Conservation (phyloP, 2,888 invertebrate species). For the Ditula angustiorana region DNA sequence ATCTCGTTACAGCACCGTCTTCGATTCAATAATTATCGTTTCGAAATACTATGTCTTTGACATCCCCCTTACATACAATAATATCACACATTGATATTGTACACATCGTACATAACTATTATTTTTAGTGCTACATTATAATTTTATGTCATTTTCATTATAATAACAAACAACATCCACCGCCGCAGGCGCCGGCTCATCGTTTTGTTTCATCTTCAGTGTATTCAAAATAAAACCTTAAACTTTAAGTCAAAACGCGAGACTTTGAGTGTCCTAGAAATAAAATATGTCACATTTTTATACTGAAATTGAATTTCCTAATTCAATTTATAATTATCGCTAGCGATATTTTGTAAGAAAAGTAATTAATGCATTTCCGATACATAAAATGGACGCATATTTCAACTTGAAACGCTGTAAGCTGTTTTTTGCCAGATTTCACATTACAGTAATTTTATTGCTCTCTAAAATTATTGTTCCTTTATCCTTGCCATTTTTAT, state of each 20-base stretch:
- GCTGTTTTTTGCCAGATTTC: not conserved
- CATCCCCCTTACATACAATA: constrained; percentile 65
- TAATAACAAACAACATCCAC: constrained; percentile 9
- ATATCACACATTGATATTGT: constrained; percentile 77
- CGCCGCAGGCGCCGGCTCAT: not conserved
- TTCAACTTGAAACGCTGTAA: not conserved
- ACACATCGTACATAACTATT: constrained; percentile 50
- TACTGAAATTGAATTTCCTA: too few relatives aligned
- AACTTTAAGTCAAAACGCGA: not conserved
- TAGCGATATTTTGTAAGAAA: not conserved
- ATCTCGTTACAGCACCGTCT: constrained; percentile 49
- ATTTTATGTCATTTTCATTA: not conserved
- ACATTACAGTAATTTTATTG: constrained; percentile 46
- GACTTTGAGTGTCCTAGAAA: not conserved
- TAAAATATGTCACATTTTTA: too few relatives aligned
- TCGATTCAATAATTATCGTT: constrained; percentile 50
- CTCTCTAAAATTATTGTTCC: constrained; percentile 52
- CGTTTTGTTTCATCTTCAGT: not conserved
- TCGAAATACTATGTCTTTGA: constrained; percentile 64
- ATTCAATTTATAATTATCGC: not conserved
- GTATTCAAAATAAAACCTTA: not conserved
- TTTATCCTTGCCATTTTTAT: constrained; percentile 47
- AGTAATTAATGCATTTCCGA: too few relatives aligned
- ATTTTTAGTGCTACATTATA: constrained; percentile 21
- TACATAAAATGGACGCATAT: not conserved